phyloP scores from a whole-genome alignment of 2,888 invertebrate genomes.

The Nephrocerus scutellatus region DNA sequence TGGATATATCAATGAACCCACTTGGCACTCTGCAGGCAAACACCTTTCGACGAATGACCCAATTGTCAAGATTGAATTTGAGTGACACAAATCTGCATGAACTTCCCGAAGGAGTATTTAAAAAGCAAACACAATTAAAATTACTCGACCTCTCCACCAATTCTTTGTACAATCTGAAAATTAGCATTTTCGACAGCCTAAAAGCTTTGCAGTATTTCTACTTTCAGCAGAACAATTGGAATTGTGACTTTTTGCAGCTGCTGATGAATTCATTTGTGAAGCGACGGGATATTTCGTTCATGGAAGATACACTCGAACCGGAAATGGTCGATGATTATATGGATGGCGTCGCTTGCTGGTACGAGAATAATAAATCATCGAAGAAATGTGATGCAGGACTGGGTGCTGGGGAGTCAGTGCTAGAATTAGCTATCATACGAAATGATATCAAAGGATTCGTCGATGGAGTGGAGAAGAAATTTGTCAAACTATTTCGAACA shows the following conservation, averaged over 20 bases:
- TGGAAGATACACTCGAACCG: conserved; percentile 39
- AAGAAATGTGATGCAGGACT: conserved; percentile 33
- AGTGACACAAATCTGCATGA: conserved; percentile 38
- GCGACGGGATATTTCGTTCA: conserved; percentile 38
- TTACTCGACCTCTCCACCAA: conserved; percentile 40
- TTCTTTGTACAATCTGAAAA: conserved; percentile 38
- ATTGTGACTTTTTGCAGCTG: conserved; percentile 42
- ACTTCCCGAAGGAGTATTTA: conserved; percentile 38
- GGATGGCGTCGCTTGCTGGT: conserved; percentile 44
- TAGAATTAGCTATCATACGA: conserved; percentile 40
- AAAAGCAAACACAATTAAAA: conserved; percentile 37
- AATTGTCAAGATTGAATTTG: conserved; percentile 35
- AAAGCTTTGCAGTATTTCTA: conserved; percentile 42
- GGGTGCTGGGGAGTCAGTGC: conserved; percentile 13
- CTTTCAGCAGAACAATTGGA: conserved; percentile 44
- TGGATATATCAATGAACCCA: conserved; percentile 40
- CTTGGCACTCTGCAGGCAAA: conserved; percentile 38
- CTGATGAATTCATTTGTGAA: conserved; percentile 43
- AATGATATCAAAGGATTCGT: conserved; percentile 41
- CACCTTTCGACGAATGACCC: conserved; percentile 35
- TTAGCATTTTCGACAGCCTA: conserved; percentile 37
- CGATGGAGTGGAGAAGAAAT: conserved; percentile 39
- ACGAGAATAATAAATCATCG: conserved; percentile 35
- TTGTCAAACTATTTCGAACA: conserved; percentile 39
- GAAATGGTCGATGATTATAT: conserved; percentile 43